phyloP scores from a whole-genome alignment of 2,113 vertebrate species.

The Sturnira hondurensis region DNA sequence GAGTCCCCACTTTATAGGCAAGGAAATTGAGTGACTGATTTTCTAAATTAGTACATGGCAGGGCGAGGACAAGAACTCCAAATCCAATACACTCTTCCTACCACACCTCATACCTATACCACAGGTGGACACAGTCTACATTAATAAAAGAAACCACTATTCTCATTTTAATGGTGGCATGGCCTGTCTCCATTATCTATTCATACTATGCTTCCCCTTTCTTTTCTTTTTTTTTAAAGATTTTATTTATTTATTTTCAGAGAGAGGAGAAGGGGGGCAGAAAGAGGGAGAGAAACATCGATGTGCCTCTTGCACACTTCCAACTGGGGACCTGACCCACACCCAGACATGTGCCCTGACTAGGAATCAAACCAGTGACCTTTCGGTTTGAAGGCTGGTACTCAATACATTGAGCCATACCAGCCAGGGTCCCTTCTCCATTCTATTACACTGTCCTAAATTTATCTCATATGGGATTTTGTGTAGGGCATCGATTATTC shows the following conservation, averaged over 20 bases:
- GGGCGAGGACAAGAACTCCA: neutral
- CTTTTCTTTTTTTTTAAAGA: neutral
- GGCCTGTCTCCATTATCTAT: neutral
- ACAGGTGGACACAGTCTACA: neutral
- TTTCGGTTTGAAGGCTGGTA: no score
- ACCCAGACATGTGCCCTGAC: no score
- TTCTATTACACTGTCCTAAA: neutral
- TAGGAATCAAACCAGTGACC: no score
- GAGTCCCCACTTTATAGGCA: neutral
- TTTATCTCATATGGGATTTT: neutral
- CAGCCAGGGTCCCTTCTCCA: neutral
- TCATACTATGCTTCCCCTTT: neutral
- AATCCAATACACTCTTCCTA: neutral
- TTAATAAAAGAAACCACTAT: neutral
- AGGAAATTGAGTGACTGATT: neutral
- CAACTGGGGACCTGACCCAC: no score
- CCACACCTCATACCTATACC: neutral
- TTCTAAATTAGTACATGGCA: neutral
- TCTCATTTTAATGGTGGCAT: neutral
- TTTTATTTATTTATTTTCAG: no score
- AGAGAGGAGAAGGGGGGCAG: no score
- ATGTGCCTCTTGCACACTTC: no score
- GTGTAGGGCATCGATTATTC: neutral
- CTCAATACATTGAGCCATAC: no score
- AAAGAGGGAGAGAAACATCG: no score